phyloP scores from a whole-genome alignment of 2,113 vertebrate genomes.

The Chloroceryle aenea region DNA sequence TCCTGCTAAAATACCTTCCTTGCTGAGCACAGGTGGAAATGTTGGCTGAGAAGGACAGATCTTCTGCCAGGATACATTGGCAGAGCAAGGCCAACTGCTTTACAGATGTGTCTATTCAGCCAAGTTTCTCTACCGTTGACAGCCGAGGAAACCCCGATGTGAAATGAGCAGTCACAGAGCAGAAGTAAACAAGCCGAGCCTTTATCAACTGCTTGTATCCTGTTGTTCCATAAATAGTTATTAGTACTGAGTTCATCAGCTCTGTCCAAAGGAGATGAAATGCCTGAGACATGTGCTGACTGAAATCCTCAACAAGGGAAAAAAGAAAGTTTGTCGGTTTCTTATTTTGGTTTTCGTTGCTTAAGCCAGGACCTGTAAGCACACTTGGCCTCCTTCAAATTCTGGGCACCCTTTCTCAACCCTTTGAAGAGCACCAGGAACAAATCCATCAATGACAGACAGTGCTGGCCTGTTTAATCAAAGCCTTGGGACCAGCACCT shows the following conservation, averaged over 20 bases:
- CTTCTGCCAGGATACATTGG: not conserved
- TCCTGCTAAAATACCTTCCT: not conserved
- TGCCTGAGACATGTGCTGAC: not conserved
- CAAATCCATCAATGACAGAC: not conserved
- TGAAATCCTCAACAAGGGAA: not conserved
- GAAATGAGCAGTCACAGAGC: not conserved
- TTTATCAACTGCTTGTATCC: conserved; percentile 44
- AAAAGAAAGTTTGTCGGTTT: conserved; percentile 4
- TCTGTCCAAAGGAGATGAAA: conserved; percentile 8
- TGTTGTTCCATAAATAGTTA: conserved; percentile 40
- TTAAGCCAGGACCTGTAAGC: not conserved
- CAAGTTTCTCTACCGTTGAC: not conserved
- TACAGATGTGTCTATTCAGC: not conserved
- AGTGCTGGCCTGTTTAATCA: not conserved
- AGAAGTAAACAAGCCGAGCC: conserved; percentile 29
- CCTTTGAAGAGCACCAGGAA: not conserved
- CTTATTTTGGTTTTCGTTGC: not conserved
- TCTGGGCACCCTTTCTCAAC: not conserved
- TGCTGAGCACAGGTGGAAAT: not conserved
- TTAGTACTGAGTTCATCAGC: conserved; percentile 19
- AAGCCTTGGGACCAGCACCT: not conserved
- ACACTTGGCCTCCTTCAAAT: not conserved
- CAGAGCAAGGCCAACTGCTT: not conserved
- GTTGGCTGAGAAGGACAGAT: not conserved
- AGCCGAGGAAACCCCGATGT: conserved; percentile 22